Evolutionary conservation across 2,113 vertebrate species (phyloP), one percentile per base, ranked within the genome.

Genomic region (Rafetus swinhoei): DNA sequence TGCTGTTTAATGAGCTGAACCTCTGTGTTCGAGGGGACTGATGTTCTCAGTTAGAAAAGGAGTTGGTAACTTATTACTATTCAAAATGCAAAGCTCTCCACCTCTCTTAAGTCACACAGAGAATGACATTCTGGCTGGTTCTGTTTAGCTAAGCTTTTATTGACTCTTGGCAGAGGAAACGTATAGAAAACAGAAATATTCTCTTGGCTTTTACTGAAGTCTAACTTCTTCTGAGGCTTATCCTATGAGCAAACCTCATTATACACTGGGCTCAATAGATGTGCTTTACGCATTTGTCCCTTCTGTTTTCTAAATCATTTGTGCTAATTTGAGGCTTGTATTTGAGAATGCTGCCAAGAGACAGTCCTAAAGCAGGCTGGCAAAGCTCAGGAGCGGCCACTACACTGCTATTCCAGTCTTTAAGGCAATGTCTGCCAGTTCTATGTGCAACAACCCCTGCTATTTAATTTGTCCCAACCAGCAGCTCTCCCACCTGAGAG

Each of bases 131-230:
- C 62, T 24, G 53, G 10, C 32, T 84, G 4, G 11, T 69, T 94
- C 59, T 87, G 95, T 93, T 93, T 80, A 92, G 39, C 57, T 19
- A 85, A 87, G 77, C 27, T 89, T 95, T 96, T 95, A 50, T 93
- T 94, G 86, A 87, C 81, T 93, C 74, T 93, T 95, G 87, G 84
- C 93, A 91, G 45, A 77, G 45, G 35, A 93, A 93, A 72, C 14
- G 88, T 15, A n/a, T 21, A 90, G 59, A 88, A 90, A 90, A 86
- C 55, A 96, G 94, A 95, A 80, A 84, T 76, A 12, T 88, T 93
- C n/a, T 95, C 39, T 88, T 29, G 86, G 56, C 52, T 95, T 91
- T 74, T 56, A 86, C 88, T 90, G 81, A 86, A 69, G 35, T 93
- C 76, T 88, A 69, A 81, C 85, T 93, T 96, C 25, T 96, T 60